A percentile compares a stretch with the other conserved stretches of the same genome.
These are phyloP conservation scores for Girardia tigrina DNA, from an alignment of 2,888 invertebrate species.

Conservation along the genomic window DNA sequence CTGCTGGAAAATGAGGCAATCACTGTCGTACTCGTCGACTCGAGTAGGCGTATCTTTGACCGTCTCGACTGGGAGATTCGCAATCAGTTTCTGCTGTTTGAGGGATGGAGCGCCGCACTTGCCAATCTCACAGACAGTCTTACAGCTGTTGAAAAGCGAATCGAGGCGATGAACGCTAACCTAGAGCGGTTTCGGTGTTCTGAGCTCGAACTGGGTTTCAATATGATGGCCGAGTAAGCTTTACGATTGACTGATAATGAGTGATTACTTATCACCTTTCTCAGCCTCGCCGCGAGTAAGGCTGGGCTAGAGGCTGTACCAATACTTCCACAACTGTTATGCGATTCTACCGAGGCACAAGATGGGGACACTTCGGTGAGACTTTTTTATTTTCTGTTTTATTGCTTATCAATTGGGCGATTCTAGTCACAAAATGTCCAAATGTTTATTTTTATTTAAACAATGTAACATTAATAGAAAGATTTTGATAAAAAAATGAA, in stretches of 20 bases:
- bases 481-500: too few relatives aligned
- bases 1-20: neutral
- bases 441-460: too few relatives aligned
- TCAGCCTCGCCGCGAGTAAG: neutral
- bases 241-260: neutral
- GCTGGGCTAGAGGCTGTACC: neutral
- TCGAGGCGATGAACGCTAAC: slow-evolving; percentile 2
- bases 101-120: neutral
- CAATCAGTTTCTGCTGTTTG: neutral
- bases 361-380: too few relatives aligned
- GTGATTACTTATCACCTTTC: neutral
- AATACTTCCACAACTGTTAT: neutral
- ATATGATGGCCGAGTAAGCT: neutral
- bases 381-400: too few relatives aligned
- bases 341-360: neutral
- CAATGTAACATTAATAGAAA: too few relatives aligned
- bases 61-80: neutral
- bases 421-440: too few relatives aligned
- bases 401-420: too few relatives aligned
- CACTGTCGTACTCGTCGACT: neutral
- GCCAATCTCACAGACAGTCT: neutral
- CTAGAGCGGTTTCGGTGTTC: neutral
- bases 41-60: neutral
- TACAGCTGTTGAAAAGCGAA: neutral
- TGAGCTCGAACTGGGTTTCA: neutral